Conservation (phyloP, 2,888 invertebrate genomes). For the Bombyx huttoni region DNA sequence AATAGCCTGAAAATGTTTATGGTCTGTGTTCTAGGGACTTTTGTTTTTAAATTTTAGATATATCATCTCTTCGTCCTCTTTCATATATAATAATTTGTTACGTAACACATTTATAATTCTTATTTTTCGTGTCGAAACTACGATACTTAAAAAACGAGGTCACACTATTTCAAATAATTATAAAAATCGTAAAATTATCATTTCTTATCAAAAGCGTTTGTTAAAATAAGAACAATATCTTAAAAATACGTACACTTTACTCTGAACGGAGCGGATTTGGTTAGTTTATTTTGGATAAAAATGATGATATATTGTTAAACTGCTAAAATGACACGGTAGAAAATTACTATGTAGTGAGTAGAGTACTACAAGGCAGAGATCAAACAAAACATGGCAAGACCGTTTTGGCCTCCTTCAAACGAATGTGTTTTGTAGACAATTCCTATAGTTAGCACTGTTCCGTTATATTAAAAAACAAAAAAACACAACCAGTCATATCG, state of each 20-base stretch:
- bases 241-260: slow-evolving; percentile 34
- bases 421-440: slow-evolving; percentile 56
- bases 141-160: slow-evolving; percentile 19
- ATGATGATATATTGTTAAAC: slow-evolving; percentile 24
- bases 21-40: slow-evolving; percentile 6
- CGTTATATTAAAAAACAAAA: slow-evolving; percentile 22
- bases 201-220: slow-evolving; percentile 37
- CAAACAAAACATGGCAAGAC: slow-evolving; percentile 62
- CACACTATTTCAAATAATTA: slow-evolving; percentile 29
- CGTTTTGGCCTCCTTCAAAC: slow-evolving; percentile 34
- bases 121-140: slow-evolving; percentile 14
- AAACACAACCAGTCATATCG: slow-evolving; percentile 29
- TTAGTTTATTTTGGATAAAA: slow-evolving; percentile 3
- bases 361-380: slow-evolving; percentile 57
- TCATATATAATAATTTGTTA: background rate
- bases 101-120: slow-evolving; percentile 1
- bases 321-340: slow-evolving; percentile 40
- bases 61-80: no score
- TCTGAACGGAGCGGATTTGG: slow-evolving; percentile 30
- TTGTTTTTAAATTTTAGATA: background rate
- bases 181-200: slow-evolving; percentile 36
- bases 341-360: slow-evolving; percentile 22
- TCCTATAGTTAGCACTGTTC: slow-evolving; percentile 54
- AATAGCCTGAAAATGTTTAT: no score
- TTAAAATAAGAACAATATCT: slow-evolving; percentile 38